These are phyloP conservation scores for Emys orbicularis DNA, from an alignment of 2,797 vertebrate genomes.

Conservation along the genomic window DNA sequence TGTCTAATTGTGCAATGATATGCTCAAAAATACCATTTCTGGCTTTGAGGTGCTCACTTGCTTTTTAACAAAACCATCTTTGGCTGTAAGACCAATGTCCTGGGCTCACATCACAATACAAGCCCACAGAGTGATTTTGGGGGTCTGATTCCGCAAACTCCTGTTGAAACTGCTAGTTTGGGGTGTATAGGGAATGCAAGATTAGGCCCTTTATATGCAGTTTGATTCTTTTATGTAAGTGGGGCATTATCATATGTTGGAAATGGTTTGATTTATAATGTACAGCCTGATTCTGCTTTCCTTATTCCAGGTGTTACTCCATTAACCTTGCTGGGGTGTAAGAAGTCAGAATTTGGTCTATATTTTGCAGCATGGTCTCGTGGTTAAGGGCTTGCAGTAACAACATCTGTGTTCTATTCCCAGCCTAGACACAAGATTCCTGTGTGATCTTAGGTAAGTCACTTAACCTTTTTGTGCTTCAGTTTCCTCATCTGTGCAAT, in stretches of 20 bases:
- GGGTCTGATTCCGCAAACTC: neutral
- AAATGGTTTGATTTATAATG: neutral
- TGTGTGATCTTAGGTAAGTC: neutral
- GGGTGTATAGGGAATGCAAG: neutral
- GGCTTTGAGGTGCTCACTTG: neutral
- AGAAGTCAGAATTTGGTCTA: neutral
- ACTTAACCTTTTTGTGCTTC: neutral
- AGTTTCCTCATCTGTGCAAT: neutral
- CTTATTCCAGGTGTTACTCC: neutral
- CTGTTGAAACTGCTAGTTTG: neutral
- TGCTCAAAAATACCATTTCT: neutral
- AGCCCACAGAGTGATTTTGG: neutral
- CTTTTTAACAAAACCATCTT: neutral
- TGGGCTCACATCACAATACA: neutral
- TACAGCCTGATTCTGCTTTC: neutral
- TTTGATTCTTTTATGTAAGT: neutral
- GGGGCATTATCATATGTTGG: neutral
- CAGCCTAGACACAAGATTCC: neutral
- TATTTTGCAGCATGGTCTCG: neutral
- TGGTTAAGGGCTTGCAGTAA: neutral
- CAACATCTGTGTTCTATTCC: neutral
- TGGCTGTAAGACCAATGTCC: neutral
- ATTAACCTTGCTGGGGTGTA: neutral
- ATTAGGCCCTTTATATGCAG: neutral
- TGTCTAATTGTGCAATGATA: conserved; percentile 33